Percentiles rank a stretch among this genome's conserved stretches.
These are phyloP conservation scores for Eudyptes chrysolophus DNA, from an alignment of 2,113 vertebrate genomes.

Conservation along the genomic window DNA sequence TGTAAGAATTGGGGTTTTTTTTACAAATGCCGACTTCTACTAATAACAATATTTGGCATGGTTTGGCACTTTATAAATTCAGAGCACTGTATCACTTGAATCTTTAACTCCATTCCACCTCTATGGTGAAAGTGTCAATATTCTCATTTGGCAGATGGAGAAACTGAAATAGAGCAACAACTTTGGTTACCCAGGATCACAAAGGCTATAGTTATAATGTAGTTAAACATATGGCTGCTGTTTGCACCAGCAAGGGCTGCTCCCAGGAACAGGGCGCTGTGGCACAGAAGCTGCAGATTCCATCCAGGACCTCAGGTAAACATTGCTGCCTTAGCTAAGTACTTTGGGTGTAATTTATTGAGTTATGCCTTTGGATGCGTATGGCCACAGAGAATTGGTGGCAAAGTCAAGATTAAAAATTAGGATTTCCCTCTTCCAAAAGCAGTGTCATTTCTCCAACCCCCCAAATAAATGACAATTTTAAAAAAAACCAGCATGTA, in stretches of 20 bases:
- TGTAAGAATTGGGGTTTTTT: background rate
- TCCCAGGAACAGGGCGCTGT: background rate
- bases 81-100: background rate
- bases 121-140: background rate
- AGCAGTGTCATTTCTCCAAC: fast-evolving
- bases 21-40: background rate
- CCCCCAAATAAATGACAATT: background rate
- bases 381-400: background rate
- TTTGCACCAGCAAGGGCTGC: background rate
- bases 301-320: background rate
- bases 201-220: background rate
- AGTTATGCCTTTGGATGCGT: background rate
- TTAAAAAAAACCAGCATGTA: background rate
- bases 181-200: background rate
- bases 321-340: background rate
- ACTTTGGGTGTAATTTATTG: background rate
- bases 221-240: background rate
- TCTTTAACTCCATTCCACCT: background rate
- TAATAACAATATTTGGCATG: background rate
- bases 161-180: background rate
- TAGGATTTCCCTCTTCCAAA: background rate
- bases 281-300: background rate
- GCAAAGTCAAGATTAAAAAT: background rate
- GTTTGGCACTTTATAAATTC: background rate
- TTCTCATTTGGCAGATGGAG: background rate